Base-by-base conservation (phyloP, 2,888 invertebrate species). In the Oxystoma pomonae region DNA sequence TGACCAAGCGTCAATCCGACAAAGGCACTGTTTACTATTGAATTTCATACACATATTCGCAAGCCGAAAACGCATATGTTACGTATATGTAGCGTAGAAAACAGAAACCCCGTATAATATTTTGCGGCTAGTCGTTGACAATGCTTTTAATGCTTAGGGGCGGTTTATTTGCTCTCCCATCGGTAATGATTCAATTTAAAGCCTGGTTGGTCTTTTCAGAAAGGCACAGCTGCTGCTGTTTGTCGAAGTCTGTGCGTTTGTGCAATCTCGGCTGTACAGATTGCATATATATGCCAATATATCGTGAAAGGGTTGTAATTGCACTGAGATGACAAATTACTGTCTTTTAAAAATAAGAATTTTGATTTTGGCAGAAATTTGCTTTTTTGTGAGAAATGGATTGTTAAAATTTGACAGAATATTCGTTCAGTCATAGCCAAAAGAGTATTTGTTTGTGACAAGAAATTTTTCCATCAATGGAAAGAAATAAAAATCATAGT, bases 151-250 rank as follows among this genome's bases (percentile, higher is more conserved):
- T 78, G 76, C 68, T 71, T 62, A 77, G 77, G 80, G 80, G 80
- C 79, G 79, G 77, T 76, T 69, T 80, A 77, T 80, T 80, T 79
- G 79, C 76, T 73, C 72, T 76, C 73, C 76, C 74, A 74, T 72
- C 73, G 75, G 78, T 80, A 80, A 80, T 80, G 79, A 80, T 80
- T 80, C 80, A 80, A 80, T 80, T 79, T 79, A 75, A 76, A 75
- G 76, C 76, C 75, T 78, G 76, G 78, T 79, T 79, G 75, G 78
- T 75, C 78, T 80, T 80, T 80, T 79, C 76, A 78, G 71, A 66
- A 59, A 58, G 69, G 62, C 68, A 69, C 74, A 73, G 35, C 78
- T 79, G 80, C 78, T 79, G 80, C 76, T 76, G 75, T 76, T 77
- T 77, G 73, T 73, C 70, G 70, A 69, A 65, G 67, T 57, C 58